A percentile compares a stretch with the other conserved stretches of the same genome.
phyloP scores from a whole-genome alignment of 2,888 invertebrate species.

The Oxytorus armatus region DNA sequence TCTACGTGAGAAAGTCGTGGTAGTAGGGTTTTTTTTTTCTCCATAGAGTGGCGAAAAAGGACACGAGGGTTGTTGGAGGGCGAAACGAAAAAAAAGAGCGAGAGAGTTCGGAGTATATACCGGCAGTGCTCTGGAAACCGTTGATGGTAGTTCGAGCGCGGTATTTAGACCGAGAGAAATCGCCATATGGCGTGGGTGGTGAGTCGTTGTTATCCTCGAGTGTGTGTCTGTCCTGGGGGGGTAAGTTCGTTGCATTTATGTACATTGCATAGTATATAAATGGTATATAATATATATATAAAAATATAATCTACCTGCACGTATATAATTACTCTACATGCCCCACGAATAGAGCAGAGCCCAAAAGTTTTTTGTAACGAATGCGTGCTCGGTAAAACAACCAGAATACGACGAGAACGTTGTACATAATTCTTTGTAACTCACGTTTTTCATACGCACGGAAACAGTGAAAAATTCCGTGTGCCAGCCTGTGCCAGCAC shows the following conservation, averaged over 20 bases:
- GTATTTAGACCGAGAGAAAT: conserved; percentile 52
- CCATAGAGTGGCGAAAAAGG: conserved; percentile 39
- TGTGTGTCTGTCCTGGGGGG: conserved; percentile 47
- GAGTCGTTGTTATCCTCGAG: conserved; percentile 51
- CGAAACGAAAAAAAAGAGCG: conserved; percentile 1
- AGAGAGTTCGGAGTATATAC: conserved; percentile 1
- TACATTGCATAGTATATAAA: conserved; percentile 9
- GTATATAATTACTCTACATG: conserved; percentile 52
- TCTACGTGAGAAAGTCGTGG: conserved; percentile 49
- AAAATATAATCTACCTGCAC: conserved; percentile 25
- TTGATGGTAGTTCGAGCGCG: conserved; percentile 49
- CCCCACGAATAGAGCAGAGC: conserved; percentile 43
- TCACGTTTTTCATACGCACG: conserved; percentile 24
- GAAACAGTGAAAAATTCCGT: conserved; percentile 44
- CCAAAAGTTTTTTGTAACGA: conserved; percentile 36
- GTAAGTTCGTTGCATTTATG: conserved; percentile 47
- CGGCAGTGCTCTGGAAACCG: conserved; percentile 54
- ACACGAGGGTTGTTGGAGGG: conserved; percentile 19
- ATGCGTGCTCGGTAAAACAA: conserved; percentile 9
- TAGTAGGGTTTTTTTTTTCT: conserved; percentile 26
- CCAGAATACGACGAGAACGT: conserved; percentile 46
- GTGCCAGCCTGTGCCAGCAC: conserved; percentile 34
- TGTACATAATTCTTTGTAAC: conserved; percentile 35
- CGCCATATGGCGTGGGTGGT: conserved; percentile 74
- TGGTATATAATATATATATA: conserved; percentile 23